phyloP scores from a whole-genome alignment of 2,888 invertebrate species.

The Candidula unifasciata region DNA sequence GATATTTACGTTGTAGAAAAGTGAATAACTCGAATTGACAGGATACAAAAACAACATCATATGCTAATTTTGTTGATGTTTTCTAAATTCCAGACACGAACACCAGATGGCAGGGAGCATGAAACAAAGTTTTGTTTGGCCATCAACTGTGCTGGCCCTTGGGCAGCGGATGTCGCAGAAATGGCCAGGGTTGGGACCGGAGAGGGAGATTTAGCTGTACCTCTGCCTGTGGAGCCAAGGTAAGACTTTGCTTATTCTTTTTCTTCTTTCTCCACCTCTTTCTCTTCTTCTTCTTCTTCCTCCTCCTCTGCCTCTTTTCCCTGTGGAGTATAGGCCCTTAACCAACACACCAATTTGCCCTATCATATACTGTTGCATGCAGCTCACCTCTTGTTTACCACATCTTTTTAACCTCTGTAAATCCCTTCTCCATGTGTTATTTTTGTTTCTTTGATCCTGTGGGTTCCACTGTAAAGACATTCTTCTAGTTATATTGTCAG shows the following conservation, averaged over 20 bases:
- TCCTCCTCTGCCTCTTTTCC: no score
- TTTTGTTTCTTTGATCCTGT: no score
- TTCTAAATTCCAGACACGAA: constrained; percentile 74
- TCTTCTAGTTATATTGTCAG: no score
- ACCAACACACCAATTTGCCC: no score
- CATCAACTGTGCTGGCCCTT: constrained; percentile 90
- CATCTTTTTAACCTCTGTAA: neutral
- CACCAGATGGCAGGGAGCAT: constrained; percentile 82
- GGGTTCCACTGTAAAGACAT: no score
- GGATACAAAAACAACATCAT: no score
- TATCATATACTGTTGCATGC: no score
- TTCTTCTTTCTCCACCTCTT: neutral
- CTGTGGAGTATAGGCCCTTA: no score
- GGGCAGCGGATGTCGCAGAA: constrained; percentile 86
- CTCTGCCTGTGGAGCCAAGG: constrained; percentile 92
- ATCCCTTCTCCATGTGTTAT: neutral
- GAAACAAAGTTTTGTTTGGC: constrained; percentile 84
- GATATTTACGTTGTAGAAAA: no score
- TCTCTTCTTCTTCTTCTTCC: neutral
- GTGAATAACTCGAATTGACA: no score
- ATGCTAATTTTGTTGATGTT: no score
- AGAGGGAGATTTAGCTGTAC: constrained; percentile 84
- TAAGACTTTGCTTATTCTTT: constrained; percentile 74
- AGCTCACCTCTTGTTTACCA: no score
- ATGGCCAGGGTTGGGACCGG: constrained; percentile 86